These are phyloP conservation scores for Hyposoter dolosus DNA, from an alignment of 2,888 invertebrate genomes.

Conservation along the genomic window DNA sequence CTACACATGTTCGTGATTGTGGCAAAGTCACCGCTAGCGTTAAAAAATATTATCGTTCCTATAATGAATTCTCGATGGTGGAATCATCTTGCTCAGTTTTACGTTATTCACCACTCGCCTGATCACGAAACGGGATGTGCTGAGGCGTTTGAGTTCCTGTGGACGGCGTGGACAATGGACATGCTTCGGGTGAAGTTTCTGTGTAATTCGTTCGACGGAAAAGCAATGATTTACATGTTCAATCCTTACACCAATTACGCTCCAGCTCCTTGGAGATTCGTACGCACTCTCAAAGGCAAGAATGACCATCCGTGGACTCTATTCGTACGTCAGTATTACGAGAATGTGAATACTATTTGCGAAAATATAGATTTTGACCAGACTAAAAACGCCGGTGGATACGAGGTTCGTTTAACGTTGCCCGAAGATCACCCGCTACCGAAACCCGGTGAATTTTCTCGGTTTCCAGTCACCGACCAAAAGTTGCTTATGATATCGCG, in stretches of 20 bases:
- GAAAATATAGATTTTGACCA: conserved; percentile 35
- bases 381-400: conserved; percentile 36
- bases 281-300: background rate
- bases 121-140: conserved; percentile 54
- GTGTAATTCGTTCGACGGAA: conserved; percentile 58
- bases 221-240: conserved; percentile 64
- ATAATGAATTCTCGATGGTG: conserved; percentile 68
- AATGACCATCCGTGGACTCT: conserved; percentile 46
- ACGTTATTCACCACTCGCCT: conserved; percentile 56
- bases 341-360: conserved; percentile 20
- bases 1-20: conserved; percentile 32
- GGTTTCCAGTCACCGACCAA: background rate
- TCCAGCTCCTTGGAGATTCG: conserved; percentile 64
- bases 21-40: background rate
- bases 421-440: background rate
- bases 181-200: conserved; percentile 64
- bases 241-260: conserved; percentile 68
- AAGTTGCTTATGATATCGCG: background rate
- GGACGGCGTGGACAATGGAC: conserved; percentile 65
- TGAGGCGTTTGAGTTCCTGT: conserved; percentile 58
- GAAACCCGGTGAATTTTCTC: background rate
- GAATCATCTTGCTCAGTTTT: conserved; percentile 68
- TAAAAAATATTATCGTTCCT: background rate
- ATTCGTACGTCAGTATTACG: conserved; percentile 9
- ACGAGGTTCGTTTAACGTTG: conserved; percentile 24